Evolutionary conservation across 1,140 invertebrate species (phyloP).

Genomic region (Zaprionus lachaisei): DNA sequence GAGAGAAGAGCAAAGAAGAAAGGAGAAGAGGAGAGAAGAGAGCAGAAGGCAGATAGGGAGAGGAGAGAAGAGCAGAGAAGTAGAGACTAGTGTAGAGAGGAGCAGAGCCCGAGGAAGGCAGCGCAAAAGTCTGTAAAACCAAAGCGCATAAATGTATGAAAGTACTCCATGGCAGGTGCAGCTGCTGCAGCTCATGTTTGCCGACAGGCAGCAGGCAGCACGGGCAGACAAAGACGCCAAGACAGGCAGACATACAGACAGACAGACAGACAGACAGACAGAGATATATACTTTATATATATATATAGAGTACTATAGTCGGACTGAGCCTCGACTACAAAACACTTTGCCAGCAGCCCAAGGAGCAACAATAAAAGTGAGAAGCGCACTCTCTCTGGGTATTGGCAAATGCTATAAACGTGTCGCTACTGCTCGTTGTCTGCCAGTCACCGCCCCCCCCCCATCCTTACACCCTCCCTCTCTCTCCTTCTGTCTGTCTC

Average conservation of each 20-base stretch:
- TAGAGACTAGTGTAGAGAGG: not conserved
- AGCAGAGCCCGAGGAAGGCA: too few relatives aligned
- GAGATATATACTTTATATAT: slow-evolving; percentile 55
- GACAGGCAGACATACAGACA: slow-evolving; percentile 1
- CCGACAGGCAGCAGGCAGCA: slow-evolving; percentile 55
- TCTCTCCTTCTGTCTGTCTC: not conserved
- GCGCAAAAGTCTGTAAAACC: slow-evolving; percentile 38
- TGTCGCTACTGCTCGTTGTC: slow-evolving; percentile 39
- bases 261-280: not conserved
- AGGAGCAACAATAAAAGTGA: slow-evolving; percentile 73
- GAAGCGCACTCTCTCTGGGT: slow-evolving; percentile 66
- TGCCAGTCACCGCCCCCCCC: not conserved
- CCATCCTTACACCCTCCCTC: not conserved
- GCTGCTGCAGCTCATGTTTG: slow-evolving; percentile 56
- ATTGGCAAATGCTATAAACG: slow-evolving; percentile 79
- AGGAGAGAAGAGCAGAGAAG: not conserved
- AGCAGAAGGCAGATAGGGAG: not conserved
- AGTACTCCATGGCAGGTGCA: slow-evolving; percentile 54
- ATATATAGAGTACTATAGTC: slow-evolving; percentile 40
- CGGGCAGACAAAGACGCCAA: too few relatives aligned
- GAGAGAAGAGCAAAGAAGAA: not conserved
- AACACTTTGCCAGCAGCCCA: slow-evolving; percentile 56
- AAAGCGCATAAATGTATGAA: slow-evolving; percentile 70
- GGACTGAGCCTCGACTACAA: slow-evolving; percentile 40
- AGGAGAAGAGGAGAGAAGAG: not conserved